phyloP scores from a whole-genome alignment of 2,888 invertebrate species.

The Acleris sparsana region DNA sequence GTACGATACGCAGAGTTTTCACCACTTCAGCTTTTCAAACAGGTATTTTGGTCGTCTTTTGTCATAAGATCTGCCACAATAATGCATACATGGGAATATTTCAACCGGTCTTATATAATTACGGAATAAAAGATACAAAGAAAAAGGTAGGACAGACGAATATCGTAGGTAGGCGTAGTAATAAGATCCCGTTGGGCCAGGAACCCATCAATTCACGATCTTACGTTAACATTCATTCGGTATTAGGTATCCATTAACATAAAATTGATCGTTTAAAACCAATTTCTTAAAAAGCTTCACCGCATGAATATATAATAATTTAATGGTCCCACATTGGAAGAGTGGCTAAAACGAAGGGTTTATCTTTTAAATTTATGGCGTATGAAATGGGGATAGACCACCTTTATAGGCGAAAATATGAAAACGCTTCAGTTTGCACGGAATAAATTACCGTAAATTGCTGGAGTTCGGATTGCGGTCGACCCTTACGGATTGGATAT shows the following conservation, averaged over 20 bases:
- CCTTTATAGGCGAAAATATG: conserved; percentile 57
- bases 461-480: conserved; percentile 56
- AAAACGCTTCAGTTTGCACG: conserved; percentile 53
- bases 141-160: no score
- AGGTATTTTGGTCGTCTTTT: no score
- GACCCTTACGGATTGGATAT: conserved; percentile 55
- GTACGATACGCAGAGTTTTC: no score
- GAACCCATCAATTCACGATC: no score
- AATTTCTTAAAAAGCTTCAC: conserved; percentile 54
- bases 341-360: conserved; percentile 59
- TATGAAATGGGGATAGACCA: conserved; percentile 56
- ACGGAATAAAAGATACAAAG: no score
- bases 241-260: conserved; percentile 1
- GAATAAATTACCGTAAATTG: conserved; percentile 62
- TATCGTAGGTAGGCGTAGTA: no score
- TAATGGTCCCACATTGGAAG: conserved; percentile 56
- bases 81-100: no score
- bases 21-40: no score
- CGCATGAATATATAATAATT: conserved; percentile 46
- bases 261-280: conserved; percentile 15
- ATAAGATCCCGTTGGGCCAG: no score
- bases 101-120: no score
- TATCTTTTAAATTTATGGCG: conserved; percentile 62
- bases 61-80: no score
- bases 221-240: not conserved